Conservation (phyloP, 2,113 vertebrate species). For the Syngnathoides biaculeatus region DNA sequence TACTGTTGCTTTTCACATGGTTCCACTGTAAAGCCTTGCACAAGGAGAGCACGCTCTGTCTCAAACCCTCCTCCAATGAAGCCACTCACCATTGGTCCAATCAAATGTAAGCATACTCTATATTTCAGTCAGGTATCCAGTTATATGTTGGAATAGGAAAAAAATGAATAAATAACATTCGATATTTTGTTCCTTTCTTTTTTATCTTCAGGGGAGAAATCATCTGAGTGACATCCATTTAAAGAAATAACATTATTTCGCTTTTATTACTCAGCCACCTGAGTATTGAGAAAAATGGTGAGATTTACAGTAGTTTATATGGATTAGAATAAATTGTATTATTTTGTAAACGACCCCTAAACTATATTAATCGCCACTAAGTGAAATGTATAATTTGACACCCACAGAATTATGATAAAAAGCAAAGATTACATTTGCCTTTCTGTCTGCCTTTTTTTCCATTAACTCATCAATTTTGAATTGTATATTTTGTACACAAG, state of each 20-base stretch:
- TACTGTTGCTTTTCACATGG: not conserved
- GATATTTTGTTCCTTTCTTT: not conserved
- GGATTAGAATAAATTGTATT: not conserved
- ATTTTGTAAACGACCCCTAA: not conserved
- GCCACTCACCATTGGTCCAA: conserved; percentile 44
- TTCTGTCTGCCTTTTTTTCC: not conserved
- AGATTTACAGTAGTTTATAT: not conserved
- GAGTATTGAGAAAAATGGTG: not conserved
- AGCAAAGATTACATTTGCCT: not conserved
- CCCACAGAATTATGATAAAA: not conserved
- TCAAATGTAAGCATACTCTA: conserved; percentile 41
- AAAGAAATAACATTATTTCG: too few species aligned
- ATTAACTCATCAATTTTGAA: not conserved
- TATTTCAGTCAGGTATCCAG: not conserved
- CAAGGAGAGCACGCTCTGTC: conserved; percentile 37
- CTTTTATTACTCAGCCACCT: not conserved
- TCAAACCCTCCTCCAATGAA: conserved; percentile 15
- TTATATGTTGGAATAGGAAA: not conserved
- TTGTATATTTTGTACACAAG: not conserved
- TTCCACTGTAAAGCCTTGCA: conserved; percentile 24
- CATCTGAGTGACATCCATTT: conserved; percentile 3
- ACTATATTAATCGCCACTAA: not conserved
- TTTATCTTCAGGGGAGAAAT: conserved; percentile 31
- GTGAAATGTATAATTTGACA: not conserved
- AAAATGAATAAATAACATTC: not conserved